Evolutionary conservation across 35 echinoderm and acorn worm genomes (phyloP), one percentile per base, ranked within the genome.

Genomic region (Eucidaris tribuloides): DNA sequence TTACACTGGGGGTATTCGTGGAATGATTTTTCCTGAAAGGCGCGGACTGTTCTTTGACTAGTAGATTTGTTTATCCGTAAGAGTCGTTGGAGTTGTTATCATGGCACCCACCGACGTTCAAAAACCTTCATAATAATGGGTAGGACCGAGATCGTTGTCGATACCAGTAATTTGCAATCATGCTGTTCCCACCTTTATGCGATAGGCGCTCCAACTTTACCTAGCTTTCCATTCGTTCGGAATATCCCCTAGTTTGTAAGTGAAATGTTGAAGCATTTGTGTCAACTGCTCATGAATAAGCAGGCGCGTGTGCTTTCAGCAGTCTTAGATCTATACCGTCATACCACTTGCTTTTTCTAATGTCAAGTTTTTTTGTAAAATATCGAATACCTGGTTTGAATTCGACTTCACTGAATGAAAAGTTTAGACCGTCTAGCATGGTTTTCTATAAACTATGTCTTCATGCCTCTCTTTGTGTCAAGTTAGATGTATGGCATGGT

Each of bases 51-150:
- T 77, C 17, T 42, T 45, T 56, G 37, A 32, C 64, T 11, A 86
- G 28, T 9, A 86, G 14, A 60, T 34, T 37, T n/a, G 50, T 48
- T 7, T 86, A 44, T 77, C 46, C n/a, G 34, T 77, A 56, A 59
- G 37, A 39, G 46, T 24, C 55, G 24, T n/a, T 58, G n/a, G 15
- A 77, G n/a, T 60, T 86, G 83, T 19, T 58, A 24, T 58, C 78
- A 48, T n/a, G 78, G 48, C 24, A 49, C 45, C 61, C n/a, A n/a
- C n/a, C n/a, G n/a, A n/a, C 65, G 76, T 72, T 86, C 83, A 57
- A 86, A 76, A 7, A 86, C 48, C 66, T 86, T 77, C 83, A 86
- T 77, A 35, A 86, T 34, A 58, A 78, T 58, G 23, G 83, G 83
- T 14, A 86, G 24, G 23, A 86, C 66, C 7, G 66, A 86, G 41